A percentile compares a stretch with the other conserved stretches of the same genome.
phyloP scores from a whole-genome alignment of 2,888 invertebrate genomes.

The Eristalis pertinax region DNA sequence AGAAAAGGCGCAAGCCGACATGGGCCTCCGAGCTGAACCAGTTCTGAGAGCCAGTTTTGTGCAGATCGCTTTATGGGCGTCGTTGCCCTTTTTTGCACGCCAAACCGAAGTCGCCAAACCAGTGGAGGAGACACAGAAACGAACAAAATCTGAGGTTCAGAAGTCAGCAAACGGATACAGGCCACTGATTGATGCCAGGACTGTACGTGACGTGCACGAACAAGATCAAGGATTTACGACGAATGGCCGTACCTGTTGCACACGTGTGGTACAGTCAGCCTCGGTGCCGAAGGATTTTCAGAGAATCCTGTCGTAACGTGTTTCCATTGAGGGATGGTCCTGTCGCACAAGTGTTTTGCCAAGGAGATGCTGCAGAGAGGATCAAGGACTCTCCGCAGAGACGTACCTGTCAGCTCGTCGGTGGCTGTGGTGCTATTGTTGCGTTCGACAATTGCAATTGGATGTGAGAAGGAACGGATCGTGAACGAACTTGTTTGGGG shows the following conservation, averaged over 20 bases:
- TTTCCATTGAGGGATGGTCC: not conserved
- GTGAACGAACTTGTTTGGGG: not conserved
- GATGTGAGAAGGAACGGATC: not conserved
- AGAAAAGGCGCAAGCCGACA: constrained; percentile 24
- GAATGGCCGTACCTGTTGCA: not conserved
- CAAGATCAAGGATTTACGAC: not conserved
- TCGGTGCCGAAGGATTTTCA: not conserved
- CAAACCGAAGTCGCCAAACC: not conserved
- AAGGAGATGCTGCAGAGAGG: not conserved
- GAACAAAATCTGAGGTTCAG: not conserved
- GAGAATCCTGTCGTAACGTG: not conserved
- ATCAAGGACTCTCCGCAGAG: not conserved
- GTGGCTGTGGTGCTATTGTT: not conserved
- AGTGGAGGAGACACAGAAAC: not conserved
- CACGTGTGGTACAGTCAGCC: not conserved
- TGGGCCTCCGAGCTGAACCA: constrained; percentile 63
- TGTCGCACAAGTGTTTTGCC: not conserved
- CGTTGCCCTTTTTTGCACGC: constrained; percentile 26
- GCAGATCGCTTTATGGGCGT: constrained; percentile 34
- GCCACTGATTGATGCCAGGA: not conserved
- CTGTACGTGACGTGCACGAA: not conserved
- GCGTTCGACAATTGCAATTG: not conserved
- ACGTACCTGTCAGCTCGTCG: not conserved
- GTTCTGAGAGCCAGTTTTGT: constrained; percentile 59
- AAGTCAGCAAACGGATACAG: not conserved